Percentiles rank a stretch among this genome's conserved stretches.
Conservation (phyloP, 1,140 invertebrate species). For the Hyles vespertilio region DNA sequence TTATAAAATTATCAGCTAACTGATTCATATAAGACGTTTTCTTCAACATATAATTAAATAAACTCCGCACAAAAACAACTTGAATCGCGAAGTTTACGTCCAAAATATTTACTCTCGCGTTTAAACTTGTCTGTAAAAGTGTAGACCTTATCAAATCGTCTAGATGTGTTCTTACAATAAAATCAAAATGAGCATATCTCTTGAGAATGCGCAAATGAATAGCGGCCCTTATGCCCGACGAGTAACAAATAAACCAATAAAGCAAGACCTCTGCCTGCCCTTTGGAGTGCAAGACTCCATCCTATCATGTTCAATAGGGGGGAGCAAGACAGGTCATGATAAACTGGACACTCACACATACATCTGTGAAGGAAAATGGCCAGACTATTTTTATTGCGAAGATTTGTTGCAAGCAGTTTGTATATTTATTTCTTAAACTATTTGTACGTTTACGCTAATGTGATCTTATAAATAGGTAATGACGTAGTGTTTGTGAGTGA, state of each 20-base stretch:
- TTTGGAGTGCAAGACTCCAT: constrained; percentile 7
- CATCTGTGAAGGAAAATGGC: constrained; percentile 20
- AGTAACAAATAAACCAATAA: constrained; percentile 8
- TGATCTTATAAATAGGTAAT: not conserved
- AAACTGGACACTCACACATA: constrained; percentile 20
- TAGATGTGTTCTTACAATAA: no score
- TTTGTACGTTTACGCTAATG: not conserved
- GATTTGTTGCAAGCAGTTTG: not conserved
- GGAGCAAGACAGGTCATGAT: constrained; percentile 16
- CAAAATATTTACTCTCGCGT: no score
- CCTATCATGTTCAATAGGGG: constrained; percentile 1
- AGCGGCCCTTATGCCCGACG: no score
- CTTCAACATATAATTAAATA: no score
- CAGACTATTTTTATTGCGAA: constrained; percentile 18
- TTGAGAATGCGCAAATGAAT: no score
- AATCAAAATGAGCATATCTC: no score
- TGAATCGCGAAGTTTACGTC: no score
- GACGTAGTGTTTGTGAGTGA: not conserved
- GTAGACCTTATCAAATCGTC: no score
- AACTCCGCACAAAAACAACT: no score
- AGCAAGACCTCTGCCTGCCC: constrained; percentile 11
- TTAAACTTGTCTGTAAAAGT: no score
- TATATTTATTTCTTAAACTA: not conserved
- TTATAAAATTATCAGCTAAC: no score
- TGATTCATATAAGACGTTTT: no score